Evolutionary conservation across 2,888 invertebrate genomes (phyloP).

Genomic region (Nezara viridula): DNA sequence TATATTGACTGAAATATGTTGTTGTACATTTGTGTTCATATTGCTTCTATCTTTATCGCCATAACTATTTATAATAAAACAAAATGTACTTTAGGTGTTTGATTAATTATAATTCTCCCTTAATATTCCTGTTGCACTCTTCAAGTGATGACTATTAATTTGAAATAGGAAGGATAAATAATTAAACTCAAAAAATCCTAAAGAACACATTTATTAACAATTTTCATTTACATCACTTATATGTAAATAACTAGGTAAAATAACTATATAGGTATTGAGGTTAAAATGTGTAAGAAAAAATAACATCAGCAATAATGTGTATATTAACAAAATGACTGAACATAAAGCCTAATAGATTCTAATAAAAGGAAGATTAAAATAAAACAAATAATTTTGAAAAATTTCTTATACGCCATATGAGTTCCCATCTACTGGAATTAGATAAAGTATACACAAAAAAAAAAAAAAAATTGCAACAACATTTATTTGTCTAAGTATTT

Average conservation of each 20-base stretch:
- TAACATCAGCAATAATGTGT: conserved; percentile 53
- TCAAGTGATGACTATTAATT: neutral
- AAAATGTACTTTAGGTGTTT: conserved; percentile 54
- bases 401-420: conserved; percentile 25
- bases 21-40: conserved; percentile 60
- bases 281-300: conserved; percentile 35
- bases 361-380: conserved; percentile 26
- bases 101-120: conserved; percentile 34
- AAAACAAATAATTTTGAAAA: neutral
- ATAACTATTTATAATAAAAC: conserved; percentile 58
- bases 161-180: neutral
- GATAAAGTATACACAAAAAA: conserved; percentile 43
- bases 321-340: conserved; percentile 55
- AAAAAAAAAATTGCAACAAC: conserved; percentile 49
- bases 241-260: conserved; percentile 29
- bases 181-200: conserved; percentile 15
- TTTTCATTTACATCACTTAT: conserved; percentile 46
- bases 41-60: conserved; percentile 56
- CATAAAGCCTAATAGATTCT: conserved; percentile 51
- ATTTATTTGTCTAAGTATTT: conserved; percentile 43
- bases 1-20: conserved; percentile 57
- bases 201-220: conserved; percentile 41
- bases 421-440: conserved; percentile 41
- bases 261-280: conserved; percentile 24
- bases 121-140: conserved; percentile 14